Percentiles rank a stretch among this genome's conserved stretches.
Conservation (phyloP, 2,888 invertebrate genomes). For the Archips xylosteana region DNA sequence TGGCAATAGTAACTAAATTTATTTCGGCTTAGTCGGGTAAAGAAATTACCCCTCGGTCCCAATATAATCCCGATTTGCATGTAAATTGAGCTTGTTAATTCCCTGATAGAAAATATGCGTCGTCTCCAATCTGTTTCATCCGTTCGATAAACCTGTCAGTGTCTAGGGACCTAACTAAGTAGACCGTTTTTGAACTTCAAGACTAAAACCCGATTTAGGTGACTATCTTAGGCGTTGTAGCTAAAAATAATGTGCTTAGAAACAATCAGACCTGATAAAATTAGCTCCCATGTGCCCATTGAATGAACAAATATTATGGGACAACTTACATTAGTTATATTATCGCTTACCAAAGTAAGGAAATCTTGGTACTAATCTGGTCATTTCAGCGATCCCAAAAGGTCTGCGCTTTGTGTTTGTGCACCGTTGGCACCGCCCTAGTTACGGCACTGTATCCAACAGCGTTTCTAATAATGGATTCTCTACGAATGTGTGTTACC, state of each 20-base stretch:
- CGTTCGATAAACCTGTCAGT: conserved; percentile 38
- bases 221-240: neutral
- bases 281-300: no score
- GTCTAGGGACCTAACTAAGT: neutral
- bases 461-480: no score
- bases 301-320: no score
- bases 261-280: neutral
- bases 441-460: no score
- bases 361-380: no score
- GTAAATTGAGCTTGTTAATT: conserved; percentile 56
- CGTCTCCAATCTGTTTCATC: conserved; percentile 45
- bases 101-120: conserved; percentile 49
- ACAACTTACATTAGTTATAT: no score
- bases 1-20: conserved; percentile 51
- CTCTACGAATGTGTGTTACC: no score
- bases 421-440: no score
- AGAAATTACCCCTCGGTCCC: conserved; percentile 40
- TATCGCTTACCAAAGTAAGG: no score
- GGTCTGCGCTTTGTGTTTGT: no score
- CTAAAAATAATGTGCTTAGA: neutral
- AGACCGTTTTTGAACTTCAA: neutral
- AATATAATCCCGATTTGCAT: conserved; percentile 57
- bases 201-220: neutral
- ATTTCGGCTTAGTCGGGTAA: conserved; percentile 43
- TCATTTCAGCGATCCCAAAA: no score